These are phyloP conservation scores for Chaetops frenatus DNA, from an alignment of 2,113 vertebrate genomes.

Conservation along the genomic window DNA sequence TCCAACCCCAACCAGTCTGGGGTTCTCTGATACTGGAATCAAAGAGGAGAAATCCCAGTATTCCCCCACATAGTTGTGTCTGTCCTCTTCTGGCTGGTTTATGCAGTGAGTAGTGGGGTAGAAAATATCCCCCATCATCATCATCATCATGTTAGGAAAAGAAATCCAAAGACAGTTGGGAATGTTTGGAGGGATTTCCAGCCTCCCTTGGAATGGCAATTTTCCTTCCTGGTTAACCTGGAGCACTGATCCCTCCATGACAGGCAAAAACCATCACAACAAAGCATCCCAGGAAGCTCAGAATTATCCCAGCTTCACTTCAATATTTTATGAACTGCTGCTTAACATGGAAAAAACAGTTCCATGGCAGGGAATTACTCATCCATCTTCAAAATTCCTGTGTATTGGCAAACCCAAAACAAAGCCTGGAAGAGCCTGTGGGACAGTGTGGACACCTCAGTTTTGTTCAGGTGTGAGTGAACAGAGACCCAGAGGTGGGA, in stretches of 20 bases:
- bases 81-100: not conserved
- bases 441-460: not conserved
- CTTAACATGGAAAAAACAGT: not conserved
- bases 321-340: not conserved
- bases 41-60: accelerated
- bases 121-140: not conserved
- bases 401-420: not conserved
- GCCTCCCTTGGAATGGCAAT: not conserved
- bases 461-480: not conserved
- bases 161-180: not conserved
- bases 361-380: not conserved
- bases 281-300: not conserved
- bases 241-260: not conserved
- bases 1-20: not conserved
- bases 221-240: not conserved
- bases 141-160: not conserved
- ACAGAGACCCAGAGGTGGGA: not conserved
- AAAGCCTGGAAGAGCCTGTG: not conserved
- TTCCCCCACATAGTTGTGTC: accelerated
- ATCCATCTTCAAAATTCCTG: not conserved
- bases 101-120: not conserved
- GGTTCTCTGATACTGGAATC: not conserved
- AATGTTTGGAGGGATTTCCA: not conserved
- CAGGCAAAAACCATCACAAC: not conserved
- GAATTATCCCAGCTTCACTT: not conserved